phyloP scores from a whole-genome alignment of 2,113 vertebrate species.

The Neolamprologus fasciatus region DNA sequence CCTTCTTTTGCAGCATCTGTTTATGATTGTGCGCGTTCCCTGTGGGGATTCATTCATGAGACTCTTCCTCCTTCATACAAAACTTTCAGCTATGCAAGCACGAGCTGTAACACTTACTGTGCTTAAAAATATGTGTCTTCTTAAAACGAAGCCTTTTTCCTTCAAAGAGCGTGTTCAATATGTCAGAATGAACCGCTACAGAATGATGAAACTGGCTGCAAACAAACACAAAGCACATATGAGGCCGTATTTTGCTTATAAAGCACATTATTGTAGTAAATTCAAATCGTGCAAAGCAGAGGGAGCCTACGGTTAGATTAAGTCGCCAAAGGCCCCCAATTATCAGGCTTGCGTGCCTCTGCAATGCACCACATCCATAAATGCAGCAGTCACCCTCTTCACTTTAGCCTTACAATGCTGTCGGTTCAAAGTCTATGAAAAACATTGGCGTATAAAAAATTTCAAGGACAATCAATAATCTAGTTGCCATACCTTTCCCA shows the following conservation, averaged over 20 bases:
- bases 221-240: constrained; percentile 35
- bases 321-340: constrained; percentile 22
- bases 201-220: constrained; percentile 60
- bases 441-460: constrained; percentile 32
- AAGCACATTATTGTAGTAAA: constrained; percentile 34
- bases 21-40: constrained; percentile 7
- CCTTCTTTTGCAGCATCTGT: constrained; percentile 22
- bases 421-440: constrained; percentile 30
- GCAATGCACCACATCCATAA: constrained; percentile 24
- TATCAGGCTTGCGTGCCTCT: constrained; percentile 28
- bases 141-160: constrained; percentile 5
- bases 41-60: constrained; percentile 3
- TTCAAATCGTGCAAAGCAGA: constrained; percentile 2
- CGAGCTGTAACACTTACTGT: not conserved
- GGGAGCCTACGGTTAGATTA: constrained; percentile 11
- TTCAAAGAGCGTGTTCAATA: constrained; percentile 20
- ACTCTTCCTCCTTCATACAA: not conserved
- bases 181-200: constrained; percentile 17
- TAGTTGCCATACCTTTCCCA: constrained; percentile 28
- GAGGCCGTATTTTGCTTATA: constrained; percentile 27
- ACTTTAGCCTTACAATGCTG: constrained; percentile 12
- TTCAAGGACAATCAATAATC: constrained; percentile 59
- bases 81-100: constrained; percentile 22
- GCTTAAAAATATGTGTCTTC: not conserved
- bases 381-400: constrained; percentile 19